Base-by-base conservation (phyloP, 2,113 vertebrate genomes). In the Hyaena hyaena region DNA sequence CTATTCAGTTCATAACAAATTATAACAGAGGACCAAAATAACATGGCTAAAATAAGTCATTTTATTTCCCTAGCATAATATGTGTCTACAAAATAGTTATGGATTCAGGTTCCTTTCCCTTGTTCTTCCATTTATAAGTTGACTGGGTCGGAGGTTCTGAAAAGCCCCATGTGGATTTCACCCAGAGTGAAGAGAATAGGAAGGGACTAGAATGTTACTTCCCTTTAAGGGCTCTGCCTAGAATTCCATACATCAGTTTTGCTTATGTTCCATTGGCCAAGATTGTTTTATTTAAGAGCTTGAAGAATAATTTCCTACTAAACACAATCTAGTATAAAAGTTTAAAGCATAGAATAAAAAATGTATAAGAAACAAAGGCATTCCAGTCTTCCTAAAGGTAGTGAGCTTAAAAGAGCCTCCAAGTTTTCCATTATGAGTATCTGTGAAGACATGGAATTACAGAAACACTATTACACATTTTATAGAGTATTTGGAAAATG, bases 291-390 rank as follows among this genome's bases (percentile, higher is more conserved):
- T 31, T 84, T 65, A 45, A 53, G 65, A 45, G 7, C n/a, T 82
- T 31, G 23, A 73, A 94, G 50, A 68, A 94, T 58, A 16, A 12
- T 43, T 74, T 90, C 58, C 0, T 31, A 12, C 15, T 88, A 39
- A 77, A 48, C 7, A 50, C 68, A 58, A 81, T n/a, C 33, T 86
- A 63, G 6, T 23, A 26, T 80, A 23, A n/a, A 94, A 69, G 0
- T 33, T 84, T 74, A 83, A 33, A 89, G 17, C 26, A 79, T 16
- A 87, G 4, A 88, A 79, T 95, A 0, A 89, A 96, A 95, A 90
- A 53, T 65, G 6, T 69, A 1, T 33, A 76, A 45, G 63, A 80
- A 61, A 7, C 39, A 80, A 53, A 82, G 50, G 5, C 1, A 79
- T 69, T 50, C 28, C 2, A 4, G 3, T 66, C 24, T 96, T 90